These are phyloP conservation scores for Nemurella pictetii DNA, from an alignment of 2,888 invertebrate species.

Conservation along the genomic window DNA sequence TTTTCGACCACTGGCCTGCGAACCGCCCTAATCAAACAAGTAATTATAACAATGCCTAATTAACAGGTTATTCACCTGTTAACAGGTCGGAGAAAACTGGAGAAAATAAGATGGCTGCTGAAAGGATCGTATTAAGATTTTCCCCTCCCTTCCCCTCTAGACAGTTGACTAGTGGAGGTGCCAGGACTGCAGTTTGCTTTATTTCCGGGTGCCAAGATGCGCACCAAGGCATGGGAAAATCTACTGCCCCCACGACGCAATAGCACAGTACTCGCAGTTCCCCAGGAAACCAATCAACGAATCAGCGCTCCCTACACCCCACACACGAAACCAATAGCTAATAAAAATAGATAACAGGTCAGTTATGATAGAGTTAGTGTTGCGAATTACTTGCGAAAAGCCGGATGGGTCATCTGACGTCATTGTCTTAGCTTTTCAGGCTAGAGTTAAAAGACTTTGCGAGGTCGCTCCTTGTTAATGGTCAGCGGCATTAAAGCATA, in stretches of 20 bases:
- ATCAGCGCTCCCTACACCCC: neutral
- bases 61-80: neutral
- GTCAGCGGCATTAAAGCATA: neutral
- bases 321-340: neutral
- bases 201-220: neutral
- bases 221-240: neutral
- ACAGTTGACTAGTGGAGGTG: neutral
- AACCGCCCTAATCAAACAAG: constrained; percentile 32
- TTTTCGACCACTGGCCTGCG: constrained; percentile 54
- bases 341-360: neutral
- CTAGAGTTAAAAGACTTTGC: neutral
- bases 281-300: too few relatives aligned
- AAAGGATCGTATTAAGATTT: neutral
- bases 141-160: neutral
- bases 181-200: neutral
- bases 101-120: neutral
- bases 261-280: too few relatives aligned
- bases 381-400: neutral
- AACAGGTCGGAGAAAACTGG: constrained; percentile 44
- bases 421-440: neutral
- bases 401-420: neutral
- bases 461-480: neutral
- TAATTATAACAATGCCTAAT: neutral
- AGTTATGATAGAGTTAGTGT: neutral
- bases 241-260: too few relatives aligned